These are phyloP conservation scores for Potorous gilbertii DNA, from an alignment of 2,797 vertebrate genomes.

Conservation along the genomic window DNA sequence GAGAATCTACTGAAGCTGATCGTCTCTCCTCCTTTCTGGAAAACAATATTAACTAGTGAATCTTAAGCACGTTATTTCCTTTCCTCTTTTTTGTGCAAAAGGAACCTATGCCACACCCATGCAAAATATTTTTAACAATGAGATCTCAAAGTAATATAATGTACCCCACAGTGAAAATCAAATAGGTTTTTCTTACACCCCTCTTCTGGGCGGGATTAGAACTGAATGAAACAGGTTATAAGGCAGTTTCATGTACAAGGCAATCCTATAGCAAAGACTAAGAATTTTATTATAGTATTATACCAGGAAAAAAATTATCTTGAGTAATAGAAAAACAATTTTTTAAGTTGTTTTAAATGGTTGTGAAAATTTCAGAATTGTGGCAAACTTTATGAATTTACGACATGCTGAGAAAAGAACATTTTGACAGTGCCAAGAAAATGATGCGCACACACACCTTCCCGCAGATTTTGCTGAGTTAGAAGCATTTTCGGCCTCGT, in stretches of 20 bases:
- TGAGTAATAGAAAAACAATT: neutral
- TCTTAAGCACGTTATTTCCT: neutral
- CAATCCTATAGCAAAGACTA: neutral
- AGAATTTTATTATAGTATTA: neutral
- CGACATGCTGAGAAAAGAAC: neutral
- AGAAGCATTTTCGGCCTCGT: conserved; percentile 74
- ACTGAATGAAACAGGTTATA: neutral
- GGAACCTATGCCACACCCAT: neutral
- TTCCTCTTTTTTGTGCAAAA: neutral
- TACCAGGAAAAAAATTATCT: neutral
- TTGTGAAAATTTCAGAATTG: neutral
- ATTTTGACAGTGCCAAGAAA: neutral
- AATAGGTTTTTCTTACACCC: neutral
- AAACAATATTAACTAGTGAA: neutral
- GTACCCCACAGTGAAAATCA: neutral
- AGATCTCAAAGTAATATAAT: neutral
- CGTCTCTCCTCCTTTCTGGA: conserved; percentile 82
- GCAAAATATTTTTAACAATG: neutral
- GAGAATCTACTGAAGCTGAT: conserved; percentile 90
- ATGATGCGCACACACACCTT: conserved; percentile 68
- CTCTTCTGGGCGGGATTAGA: neutral
- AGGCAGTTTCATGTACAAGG: neutral
- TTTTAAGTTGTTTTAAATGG: neutral
- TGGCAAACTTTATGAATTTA: neutral
- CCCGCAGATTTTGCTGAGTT: conserved; percentile 74